Evolutionary conservation across 2,797 vertebrate genomes (phyloP), one percentile per base, ranked within the genome.

Genomic region (Bucorvus abyssinicus): DNA sequence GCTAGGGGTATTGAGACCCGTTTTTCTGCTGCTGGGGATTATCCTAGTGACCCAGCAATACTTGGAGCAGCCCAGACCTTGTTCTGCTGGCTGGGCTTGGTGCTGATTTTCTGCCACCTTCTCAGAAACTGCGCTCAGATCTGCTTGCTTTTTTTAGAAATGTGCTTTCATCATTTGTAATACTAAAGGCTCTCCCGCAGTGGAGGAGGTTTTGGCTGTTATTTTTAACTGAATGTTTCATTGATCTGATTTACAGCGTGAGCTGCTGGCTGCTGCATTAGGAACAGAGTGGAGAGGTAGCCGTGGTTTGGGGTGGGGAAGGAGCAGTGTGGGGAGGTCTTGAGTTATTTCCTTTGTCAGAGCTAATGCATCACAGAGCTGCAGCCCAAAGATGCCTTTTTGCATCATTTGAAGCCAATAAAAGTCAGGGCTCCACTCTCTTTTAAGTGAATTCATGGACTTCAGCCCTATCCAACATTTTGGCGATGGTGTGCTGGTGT

Each of bases 171-270:
- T 94, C 76, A 59, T 95, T 95, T 95, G 67, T 95, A 75, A 95
- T 90, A 47, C 5, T 6, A 55, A 95, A 93, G 91, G 50, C 90
- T 90, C 79, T 95, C 76, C 87, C 90, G 93, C 61, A 75, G 73
- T 91, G 87, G 90, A 91, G 83, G 91, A 95, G 83, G 7, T 93
- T 83, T 88, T n/a, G 76, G 76, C 93, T 88, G 82, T 86, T 95
- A 88, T 94, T 96, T 96, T 96, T 90, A 93, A 86, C 91, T 65
- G 93, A 74, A 60, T 80, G 79, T 94, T 95, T 91, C 79, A 90
- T 23, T 96, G 85, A 86, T 93, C 50, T 90, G 85, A 95, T 91
- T 93, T 96, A 86, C 80, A 81, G 91, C 89, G 6, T 30, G 64
- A 75, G 71, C 71, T 94, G 68, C 67, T 3, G 63, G 40, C 71